Percentiles rank a stretch among this genome's conserved stretches.
Evolutionary conservation across 2,797 vertebrate genomes (phyloP).

Genomic region (Myotis findleyi): DNA sequence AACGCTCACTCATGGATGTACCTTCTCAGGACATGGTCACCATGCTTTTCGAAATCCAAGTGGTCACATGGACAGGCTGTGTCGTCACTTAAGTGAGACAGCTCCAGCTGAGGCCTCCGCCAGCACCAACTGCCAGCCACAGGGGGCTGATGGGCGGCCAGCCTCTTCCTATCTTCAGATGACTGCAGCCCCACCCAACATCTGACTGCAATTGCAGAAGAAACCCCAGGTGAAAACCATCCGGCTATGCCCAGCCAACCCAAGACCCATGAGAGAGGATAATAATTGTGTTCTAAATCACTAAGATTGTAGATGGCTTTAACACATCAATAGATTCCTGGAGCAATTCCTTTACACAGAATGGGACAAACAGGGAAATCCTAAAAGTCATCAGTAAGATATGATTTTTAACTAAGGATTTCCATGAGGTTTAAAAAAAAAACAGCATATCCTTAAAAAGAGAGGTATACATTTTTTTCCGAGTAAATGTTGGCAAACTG

Average conservation of each 20-base stretch:
- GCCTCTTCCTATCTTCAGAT: background rate
- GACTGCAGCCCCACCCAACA: background rate
- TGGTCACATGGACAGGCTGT: background rate
- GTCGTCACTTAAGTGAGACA: background rate
- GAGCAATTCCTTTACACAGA: background rate
- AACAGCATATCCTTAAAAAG: background rate
- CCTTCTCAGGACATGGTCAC: background rate
- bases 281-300: background rate
- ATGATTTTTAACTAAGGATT: constrained; percentile 45
- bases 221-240: background rate
- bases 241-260: background rate
- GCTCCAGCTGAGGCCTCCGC: background rate
- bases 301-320: background rate
- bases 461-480: constrained; percentile 9
- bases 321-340: background rate
- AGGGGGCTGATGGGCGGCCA: background rate
- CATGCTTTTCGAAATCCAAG: background rate
- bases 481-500: constrained; percentile 43
- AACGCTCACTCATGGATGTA: background rate
- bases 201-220: background rate
- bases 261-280: background rate
- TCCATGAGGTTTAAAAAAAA: background rate
- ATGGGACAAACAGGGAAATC: background rate
- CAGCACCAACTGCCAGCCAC: background rate
- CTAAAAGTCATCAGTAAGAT: background rate